Base-by-base conservation (phyloP, 2,113 vertebrate genomes). In the Pterocles orientalis region DNA sequence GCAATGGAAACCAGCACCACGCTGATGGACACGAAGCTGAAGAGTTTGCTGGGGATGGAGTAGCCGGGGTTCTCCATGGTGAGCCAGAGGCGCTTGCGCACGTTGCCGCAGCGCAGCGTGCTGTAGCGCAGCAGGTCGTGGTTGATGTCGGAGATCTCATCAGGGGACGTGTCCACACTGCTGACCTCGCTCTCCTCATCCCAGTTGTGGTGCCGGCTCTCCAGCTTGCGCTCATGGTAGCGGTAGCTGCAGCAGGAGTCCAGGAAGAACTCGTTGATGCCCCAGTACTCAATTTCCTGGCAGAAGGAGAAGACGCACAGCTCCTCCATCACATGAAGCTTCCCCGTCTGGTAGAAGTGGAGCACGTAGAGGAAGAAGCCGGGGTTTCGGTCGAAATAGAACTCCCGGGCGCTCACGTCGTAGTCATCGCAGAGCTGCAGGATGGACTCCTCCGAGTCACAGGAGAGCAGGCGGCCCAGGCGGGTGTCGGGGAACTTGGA, bases 281-380 rank as follows among this genome's bases (percentile, higher is more conserved):
- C 99, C 99, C 99, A 99, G 96, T 99, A 99, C 96, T 99, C 99
- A 2, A 99, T 99, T 98, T 99, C 99, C 98, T 99, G 99, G 95
- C 99, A 99, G 97, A 99, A 99, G 93, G 99, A 99, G 98, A 99
- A 99, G 91, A 99, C 99, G 4, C 99, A 99, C 90, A 99, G 97
- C 97, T 99, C 99, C 47, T 99, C 99, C 98, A 99, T 99, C 96
- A 99, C 98, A 31, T 99, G 99, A 83, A 99, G 98, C 96, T 98
- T 99, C 23, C 99, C 99, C 0, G 99, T 99, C 97, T 99, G 99
- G 97, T 99, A 99, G 95, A 99, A 99, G 95, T 99, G 98, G 31
- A 99, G 98, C 56, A 99, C 98, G 1, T 99, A 99, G 12, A 99
- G 99, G 88, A 99, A 99, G 78, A 99, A 98, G 5, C 98, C 98